A percentile compares a stretch with the other conserved stretches of the same genome.
These are phyloP conservation scores for Pogona vitticeps DNA, from an alignment of 2,113 vertebrate genomes.

Conservation along the genomic window DNA sequence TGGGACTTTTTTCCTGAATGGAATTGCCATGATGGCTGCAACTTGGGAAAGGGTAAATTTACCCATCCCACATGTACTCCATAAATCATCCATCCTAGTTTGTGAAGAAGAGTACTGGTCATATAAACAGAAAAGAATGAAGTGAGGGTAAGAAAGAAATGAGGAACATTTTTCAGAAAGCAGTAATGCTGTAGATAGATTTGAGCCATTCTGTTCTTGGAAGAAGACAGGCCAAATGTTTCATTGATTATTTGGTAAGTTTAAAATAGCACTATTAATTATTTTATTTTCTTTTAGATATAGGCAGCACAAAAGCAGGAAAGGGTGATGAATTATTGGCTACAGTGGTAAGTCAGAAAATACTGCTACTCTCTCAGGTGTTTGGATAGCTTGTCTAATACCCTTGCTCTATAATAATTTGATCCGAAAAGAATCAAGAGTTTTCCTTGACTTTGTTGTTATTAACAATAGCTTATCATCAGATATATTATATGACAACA, in stretches of 20 bases:
- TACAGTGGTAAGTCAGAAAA: conserved; percentile 84
- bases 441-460: background rate
- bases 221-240: background rate
- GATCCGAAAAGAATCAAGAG: background rate
- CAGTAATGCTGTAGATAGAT: background rate
- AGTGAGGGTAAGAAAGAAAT: background rate
- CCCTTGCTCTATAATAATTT: background rate
- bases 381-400: background rate
- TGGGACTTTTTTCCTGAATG: no score
- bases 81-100: no score
- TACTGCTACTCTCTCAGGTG: background rate
- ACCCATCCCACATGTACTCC: no score
- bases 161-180: background rate
- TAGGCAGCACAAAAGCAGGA: conserved; percentile 77
- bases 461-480: background rate
- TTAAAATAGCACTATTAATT: conserved; percentile 37
- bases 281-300: conserved; percentile 73
- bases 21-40: no score
- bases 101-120: no score
- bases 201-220: background rate
- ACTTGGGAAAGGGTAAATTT: no score
- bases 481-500: no score
- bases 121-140: background rate
- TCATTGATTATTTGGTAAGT: background rate
- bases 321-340: conserved; percentile 89